Evolutionary conservation across 2,797 vertebrate genomes (phyloP), one percentile per base, ranked within the genome.

Genomic region (Nothura maculosa): DNA sequence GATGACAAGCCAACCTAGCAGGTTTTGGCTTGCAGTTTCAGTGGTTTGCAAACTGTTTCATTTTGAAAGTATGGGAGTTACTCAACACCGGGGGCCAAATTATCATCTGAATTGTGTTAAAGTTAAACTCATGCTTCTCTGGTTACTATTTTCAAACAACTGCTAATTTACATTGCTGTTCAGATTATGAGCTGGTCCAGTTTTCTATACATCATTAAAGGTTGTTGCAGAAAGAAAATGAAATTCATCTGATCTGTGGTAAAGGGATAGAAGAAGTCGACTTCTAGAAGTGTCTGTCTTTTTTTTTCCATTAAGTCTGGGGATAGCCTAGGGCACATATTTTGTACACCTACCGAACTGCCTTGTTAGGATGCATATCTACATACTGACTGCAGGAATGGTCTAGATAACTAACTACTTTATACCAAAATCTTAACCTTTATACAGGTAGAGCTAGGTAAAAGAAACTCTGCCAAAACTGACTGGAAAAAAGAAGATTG

Each of bases 11-110:
- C 96, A 96, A 79, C 70, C 60, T 78, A 77, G 87, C 96, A 97
- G 91, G 97, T 96, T 96, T 95, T 96, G 93, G 94, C 97, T 96
- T 81, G 96, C 79, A 96, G 96, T 97, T 97, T 97, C 93, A 79
- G 94, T 97, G 95, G 90, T 97, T 97, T 96, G 93, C 88, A 95
- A 94, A 95, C 93, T 89, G 89, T 94, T 97, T 97, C 78, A 84
- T 90, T 93, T 93, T 94, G 93, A 96, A 97, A 97, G 87, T 92
- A 93, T 92, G 94, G 81, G 91, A 95, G 91, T 96, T 96, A 83
- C 97, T 95, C 94, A 96, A 91, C 94, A 92, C 70, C 11, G 0
- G 48, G 45, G 82, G 90, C 91, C 91, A 96, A 92, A 93, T 87
- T 88, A 72, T 77, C 78, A 92, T 93, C 82, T 90, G 80, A 84